Evolutionary conservation across 2,113 vertebrate genomes (phyloP).

Genomic region (Psophia crepitans): DNA sequence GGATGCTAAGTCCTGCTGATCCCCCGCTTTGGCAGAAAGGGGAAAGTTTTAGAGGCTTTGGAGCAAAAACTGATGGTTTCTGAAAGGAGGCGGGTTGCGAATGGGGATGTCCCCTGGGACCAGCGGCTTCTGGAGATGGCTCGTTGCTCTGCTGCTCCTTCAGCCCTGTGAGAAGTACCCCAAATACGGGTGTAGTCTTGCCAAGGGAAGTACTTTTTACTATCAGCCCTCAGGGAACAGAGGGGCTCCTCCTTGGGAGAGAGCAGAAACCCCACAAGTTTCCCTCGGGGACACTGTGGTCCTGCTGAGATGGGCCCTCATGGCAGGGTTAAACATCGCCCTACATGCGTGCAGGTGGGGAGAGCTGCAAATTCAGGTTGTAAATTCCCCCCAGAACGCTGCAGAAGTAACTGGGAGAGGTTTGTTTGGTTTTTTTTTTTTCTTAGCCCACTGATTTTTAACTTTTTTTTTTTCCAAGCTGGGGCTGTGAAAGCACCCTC

Average conservation of each 20-base stretch:
- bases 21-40: neutral
- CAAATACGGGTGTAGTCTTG: fast-evolving
- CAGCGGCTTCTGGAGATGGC: neutral
- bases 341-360: too few species aligned
- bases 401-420: neutral
- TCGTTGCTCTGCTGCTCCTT: fast-evolving
- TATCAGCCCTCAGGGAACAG: fast-evolving
- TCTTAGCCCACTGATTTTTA: too few species aligned
- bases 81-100: neutral
- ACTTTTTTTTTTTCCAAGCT: neutral
- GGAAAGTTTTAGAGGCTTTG: neutral
- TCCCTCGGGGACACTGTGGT: too few species aligned
- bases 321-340: too few species aligned
- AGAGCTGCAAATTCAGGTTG: too few species aligned
- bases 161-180: fast-evolving
- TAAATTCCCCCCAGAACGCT: too few species aligned
- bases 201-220: neutral
- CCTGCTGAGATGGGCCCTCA: too few species aligned
- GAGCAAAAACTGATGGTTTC: neutral
- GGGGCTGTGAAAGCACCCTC: neutral
- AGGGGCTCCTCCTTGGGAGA: too few species aligned
- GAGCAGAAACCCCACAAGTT: too few species aligned
- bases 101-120: neutral
- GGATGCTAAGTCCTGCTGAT: conserved; percentile 15
- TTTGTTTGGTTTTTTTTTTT: neutral